Evolutionary conservation across 2,797 vertebrate genomes (phyloP).

Genomic region (Acestrorhynchus altus): DNA sequence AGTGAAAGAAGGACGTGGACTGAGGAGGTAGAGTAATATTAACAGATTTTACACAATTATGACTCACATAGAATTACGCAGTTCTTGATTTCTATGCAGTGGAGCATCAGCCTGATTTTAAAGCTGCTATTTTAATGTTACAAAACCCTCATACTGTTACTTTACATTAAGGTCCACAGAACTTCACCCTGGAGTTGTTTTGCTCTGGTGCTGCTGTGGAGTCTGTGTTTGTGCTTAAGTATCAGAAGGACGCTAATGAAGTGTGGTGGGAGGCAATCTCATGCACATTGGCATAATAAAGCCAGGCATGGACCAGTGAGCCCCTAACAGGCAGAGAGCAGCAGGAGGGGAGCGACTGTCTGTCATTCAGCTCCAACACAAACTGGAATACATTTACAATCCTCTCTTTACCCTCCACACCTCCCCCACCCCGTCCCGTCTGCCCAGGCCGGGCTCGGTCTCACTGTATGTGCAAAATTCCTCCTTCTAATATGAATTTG

Average conservation of each 20-base stretch:
- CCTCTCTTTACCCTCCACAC: slow-evolving; percentile 22
- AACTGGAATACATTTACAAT: slow-evolving; percentile 41
- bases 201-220: slow-evolving; percentile 46
- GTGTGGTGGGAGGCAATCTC: slow-evolving; percentile 43
- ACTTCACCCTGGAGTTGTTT: slow-evolving; percentile 32
- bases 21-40: too few relatives aligned
- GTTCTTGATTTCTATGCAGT: too few relatives aligned
- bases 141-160: too few relatives aligned
- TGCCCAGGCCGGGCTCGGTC: background rate
- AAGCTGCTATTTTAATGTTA: too few relatives aligned
- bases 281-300: slow-evolving; percentile 48
- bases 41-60: too few relatives aligned
- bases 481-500: background rate
- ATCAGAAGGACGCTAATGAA: slow-evolving; percentile 55
- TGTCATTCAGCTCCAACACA: slow-evolving; percentile 36
- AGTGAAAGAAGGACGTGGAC: too few relatives aligned
- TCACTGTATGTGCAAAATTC: background rate
- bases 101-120: too few relatives aligned
- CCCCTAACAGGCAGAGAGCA: slow-evolving; percentile 21
- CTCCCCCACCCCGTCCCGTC: background rate
- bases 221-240: slow-evolving; percentile 51
- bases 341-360: slow-evolving; percentile 21
- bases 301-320: slow-evolving; percentile 32
- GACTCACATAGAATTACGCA: too few relatives aligned
- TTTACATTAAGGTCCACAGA: too few relatives aligned